Evolutionary conservation across 2,888 invertebrate species (phyloP), one percentile per base, ranked within the genome.

Genomic region (Escarpia spicata): DNA sequence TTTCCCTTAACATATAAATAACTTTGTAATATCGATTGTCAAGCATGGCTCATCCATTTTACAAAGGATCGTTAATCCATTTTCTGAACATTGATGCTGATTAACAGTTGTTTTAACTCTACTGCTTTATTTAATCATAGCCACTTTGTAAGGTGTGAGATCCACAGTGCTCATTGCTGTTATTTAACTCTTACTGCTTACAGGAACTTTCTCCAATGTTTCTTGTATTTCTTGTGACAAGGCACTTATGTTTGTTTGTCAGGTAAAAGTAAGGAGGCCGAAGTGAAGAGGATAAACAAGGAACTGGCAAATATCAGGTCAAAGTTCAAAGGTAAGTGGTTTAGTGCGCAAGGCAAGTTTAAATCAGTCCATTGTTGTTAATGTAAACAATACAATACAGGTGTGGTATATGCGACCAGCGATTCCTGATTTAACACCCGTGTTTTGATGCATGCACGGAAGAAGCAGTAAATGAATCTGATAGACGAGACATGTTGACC

Each of bases 221-320:
- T 15, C 43, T 43, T 43, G 75, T n/a, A 91, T 91, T 45, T 43
- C 37, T 37, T 31, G 26, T 19, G 19, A 43, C 91, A 43, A 26
- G n/a, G 6, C 91, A 91, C 75, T 58, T 91, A 37, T 90, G 43
- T 60, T 92, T 92, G 19, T 15, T 95, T 97, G 75, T 44, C 95
- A 98, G 98, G 98, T 97, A 98, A 99, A 97, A 99, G 99, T 97
- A 99, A 99, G 97, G 99, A 99, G 97, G 99, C 99, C 92, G 99
- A 99, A 97, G 98, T 99, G 95, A 99, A 99, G 97, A 98, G 99
- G 96, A 99, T 99, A 97, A 99, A 99, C 97, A 99, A 99, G 97
- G 99, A 99, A 97, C 97, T 99, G 96, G 99, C 99, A 93, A 99
- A 99, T 96, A 99, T 99, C 96, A 97, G 99, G 94, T 99, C 99